Percentiles rank a stretch among this genome's conserved stretches.
These are phyloP conservation scores for Flexamia atlantica DNA, from an alignment of 2,888 invertebrate species.

Conservation along the genomic window DNA sequence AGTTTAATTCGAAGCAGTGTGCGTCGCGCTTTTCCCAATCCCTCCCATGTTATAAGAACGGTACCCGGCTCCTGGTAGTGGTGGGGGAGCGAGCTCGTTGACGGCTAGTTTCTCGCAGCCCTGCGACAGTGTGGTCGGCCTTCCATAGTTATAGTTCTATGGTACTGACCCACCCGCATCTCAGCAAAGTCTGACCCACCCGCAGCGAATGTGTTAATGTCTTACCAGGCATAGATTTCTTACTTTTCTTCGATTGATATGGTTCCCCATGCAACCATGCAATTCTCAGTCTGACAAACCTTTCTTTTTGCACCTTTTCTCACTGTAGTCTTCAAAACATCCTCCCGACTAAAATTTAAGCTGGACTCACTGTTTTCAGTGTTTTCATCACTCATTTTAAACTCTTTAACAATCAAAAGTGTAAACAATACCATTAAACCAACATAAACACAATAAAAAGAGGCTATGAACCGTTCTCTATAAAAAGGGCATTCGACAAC, in stretches of 20 bases:
- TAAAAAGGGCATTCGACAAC: slow-evolving; percentile 56
- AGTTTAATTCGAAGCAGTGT: no score
- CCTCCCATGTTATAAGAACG: no score
- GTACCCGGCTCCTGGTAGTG: no score
- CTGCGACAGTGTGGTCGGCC: no score
- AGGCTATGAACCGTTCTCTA: slow-evolving; percentile 42
- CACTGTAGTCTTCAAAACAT: slow-evolving; percentile 47
- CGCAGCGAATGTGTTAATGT: no score
- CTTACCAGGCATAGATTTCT: neutral
- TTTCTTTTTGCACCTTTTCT: slow-evolving; percentile 51
- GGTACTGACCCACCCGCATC: no score
- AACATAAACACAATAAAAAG: neutral
- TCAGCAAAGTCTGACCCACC: no score
- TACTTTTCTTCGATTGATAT: slow-evolving; percentile 28
- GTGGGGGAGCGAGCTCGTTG: no score
- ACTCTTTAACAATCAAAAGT: neutral
- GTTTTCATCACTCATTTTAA: slow-evolving; percentile 21
- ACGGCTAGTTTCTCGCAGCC: no score
- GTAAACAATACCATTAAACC: slow-evolving; percentile 6
- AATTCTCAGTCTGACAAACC: slow-evolving; percentile 17
- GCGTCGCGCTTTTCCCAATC: no score
- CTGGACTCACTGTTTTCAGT: neutral
- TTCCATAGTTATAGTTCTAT: no score
- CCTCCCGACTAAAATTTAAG: slow-evolving; percentile 47
- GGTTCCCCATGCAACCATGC: slow-evolving; percentile 37